These are phyloP conservation scores for Drosophila sucinea DNA, from an alignment of 1,140 invertebrate species.

Conservation along the genomic window DNA sequence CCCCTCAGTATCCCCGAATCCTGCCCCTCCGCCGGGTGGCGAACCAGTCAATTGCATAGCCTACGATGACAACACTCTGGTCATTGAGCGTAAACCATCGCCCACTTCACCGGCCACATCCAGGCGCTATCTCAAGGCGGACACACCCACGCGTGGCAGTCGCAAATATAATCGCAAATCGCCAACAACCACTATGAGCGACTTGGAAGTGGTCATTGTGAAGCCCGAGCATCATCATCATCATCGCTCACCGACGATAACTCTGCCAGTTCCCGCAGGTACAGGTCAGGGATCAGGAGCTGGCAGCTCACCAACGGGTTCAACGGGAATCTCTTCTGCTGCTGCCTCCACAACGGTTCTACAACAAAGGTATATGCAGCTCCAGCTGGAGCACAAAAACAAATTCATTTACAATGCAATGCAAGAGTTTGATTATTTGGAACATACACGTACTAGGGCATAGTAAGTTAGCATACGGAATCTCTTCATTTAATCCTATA, in stretches of 20 bases:
- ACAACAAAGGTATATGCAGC: slow-evolving; percentile 78
- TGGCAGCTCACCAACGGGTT: slow-evolving; percentile 28
- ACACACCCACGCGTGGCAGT: slow-evolving; percentile 66
- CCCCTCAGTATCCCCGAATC: slow-evolving; percentile 5
- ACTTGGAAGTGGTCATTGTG: slow-evolving; percentile 62
- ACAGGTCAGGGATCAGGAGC: slow-evolving; percentile 17
- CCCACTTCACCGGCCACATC: slow-evolving; percentile 63
- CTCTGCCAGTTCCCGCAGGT: slow-evolving; percentile 49
- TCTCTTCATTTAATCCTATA: slow-evolving; percentile 21
- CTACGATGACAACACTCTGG: slow-evolving; percentile 70
- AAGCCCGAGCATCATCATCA: slow-evolving; percentile 67
- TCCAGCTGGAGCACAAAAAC: slow-evolving; percentile 74
- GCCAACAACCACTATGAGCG: slow-evolving; percentile 46
- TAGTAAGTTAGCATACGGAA: slow-evolving; percentile 69
- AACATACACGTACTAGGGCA: slow-evolving; percentile 69
- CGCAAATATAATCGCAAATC: slow-evolving; percentile 70
- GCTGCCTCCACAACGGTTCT: slow-evolving; percentile 55
- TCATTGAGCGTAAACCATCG: slow-evolving; percentile 66
- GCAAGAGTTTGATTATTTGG: slow-evolving; percentile 73
- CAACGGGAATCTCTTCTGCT: slow-evolving; percentile 30
- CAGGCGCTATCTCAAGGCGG: slow-evolving; percentile 65
- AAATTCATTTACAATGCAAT: slow-evolving; percentile 78
- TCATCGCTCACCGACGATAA: slow-evolving; percentile 70
- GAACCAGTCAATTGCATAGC: slow-evolving; percentile 72
- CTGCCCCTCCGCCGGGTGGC: slow-evolving; percentile 39